Percentiles rank a stretch among this genome's conserved stretches.
Conservation (phyloP, 2,888 invertebrate genomes). For the Eupithecia abbreviata region DNA sequence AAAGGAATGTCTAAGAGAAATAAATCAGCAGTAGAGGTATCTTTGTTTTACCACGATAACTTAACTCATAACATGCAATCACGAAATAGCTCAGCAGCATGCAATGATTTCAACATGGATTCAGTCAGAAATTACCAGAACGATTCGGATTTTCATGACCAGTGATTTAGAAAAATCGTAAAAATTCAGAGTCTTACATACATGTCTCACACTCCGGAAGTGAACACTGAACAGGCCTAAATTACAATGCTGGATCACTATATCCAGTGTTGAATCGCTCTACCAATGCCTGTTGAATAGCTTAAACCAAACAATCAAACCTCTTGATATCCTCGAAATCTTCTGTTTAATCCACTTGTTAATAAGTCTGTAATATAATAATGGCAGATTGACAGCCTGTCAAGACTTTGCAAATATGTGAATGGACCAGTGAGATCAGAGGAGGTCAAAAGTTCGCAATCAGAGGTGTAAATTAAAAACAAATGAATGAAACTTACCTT, state of each 20-base stretch:
- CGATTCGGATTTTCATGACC: neutral
- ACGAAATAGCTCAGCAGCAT: constrained; percentile 18
- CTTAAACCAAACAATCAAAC: neutral
- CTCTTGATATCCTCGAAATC: neutral
- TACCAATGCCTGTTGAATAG: neutral
- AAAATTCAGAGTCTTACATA: neutral
- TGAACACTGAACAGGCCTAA: neutral
- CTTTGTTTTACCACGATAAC: constrained; percentile 12
- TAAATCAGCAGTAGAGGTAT: neutral
- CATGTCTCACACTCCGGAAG: neutral
- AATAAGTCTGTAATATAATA: neutral
- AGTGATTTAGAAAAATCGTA: neutral
- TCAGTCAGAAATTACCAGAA: neutral
- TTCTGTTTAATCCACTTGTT: neutral
- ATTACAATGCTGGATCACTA: neutral
- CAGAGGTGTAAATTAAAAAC: constrained; percentile 4
- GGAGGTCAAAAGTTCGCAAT: neutral
- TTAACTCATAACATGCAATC: constrained; percentile 11
- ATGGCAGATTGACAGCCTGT: neutral
- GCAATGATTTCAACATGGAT: constrained; percentile 10
- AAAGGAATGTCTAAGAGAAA: neutral
- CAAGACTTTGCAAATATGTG: neutral
- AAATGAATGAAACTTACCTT: constrained; percentile 72
- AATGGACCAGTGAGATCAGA: neutral
- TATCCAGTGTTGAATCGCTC: neutral